Percentiles rank a stretch among this genome's conserved stretches.
phyloP scores from a whole-genome alignment of 2,888 invertebrate species.

The Cylindroiulus punctatus region DNA sequence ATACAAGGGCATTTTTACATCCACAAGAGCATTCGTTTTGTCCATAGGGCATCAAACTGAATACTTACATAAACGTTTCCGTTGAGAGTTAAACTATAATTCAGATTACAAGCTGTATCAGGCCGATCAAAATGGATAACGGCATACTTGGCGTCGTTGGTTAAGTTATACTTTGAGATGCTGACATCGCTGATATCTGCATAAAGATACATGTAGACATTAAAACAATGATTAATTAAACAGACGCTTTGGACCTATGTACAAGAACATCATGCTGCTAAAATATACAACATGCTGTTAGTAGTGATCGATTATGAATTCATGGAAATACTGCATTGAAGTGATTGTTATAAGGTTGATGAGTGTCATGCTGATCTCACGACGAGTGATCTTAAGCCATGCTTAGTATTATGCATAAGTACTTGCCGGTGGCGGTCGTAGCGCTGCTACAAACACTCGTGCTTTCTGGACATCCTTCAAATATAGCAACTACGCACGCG shows the following conservation, averaged over 20 bases:
- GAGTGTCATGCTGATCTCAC: not conserved
- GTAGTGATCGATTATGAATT: not conserved
- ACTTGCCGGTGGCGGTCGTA: not conserved
- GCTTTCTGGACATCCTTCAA: conserved; percentile 11
- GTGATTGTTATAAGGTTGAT: not conserved
- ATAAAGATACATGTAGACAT: not conserved
- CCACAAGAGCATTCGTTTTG: not conserved
- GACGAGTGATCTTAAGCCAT: not conserved
- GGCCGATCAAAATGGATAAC: not conserved
- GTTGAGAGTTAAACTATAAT: not conserved
- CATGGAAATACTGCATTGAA: not conserved
- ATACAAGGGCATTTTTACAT: not conserved
- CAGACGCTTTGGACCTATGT: too few relatives aligned
- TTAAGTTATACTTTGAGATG: not conserved
- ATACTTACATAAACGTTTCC: not conserved
- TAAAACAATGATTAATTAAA: too few relatives aligned
- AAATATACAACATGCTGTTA: not conserved
- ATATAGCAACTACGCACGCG: not conserved
- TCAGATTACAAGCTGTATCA: not conserved
- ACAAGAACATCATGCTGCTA: not conserved
- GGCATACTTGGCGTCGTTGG: not conserved
- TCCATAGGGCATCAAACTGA: not conserved
- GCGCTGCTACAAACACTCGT: not conserved
- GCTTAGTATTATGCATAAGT: not conserved
- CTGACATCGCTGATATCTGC: not conserved